Percentiles rank a stretch among this genome's conserved stretches.
These are phyloP conservation scores for Phainopepla nitens DNA, from an alignment of 2,113 vertebrate genomes.

Conservation along the genomic window DNA sequence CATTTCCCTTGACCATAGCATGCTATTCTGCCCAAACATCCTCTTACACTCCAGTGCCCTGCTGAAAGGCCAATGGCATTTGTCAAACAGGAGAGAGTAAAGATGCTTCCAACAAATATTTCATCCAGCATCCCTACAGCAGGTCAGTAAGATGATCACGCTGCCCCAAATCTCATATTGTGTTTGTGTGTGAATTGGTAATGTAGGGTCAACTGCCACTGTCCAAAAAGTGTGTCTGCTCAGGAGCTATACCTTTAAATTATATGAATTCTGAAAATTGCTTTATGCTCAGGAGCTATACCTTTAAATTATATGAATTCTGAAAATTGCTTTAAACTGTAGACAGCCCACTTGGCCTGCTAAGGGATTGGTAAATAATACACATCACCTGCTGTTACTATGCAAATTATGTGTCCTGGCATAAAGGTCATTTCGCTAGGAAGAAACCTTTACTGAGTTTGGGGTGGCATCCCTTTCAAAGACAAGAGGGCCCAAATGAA, in stretches of 20 bases:
- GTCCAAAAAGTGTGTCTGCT: background rate
- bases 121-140: background rate
- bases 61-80: background rate
- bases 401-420: background rate
- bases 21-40: background rate
- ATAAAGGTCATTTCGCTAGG: background rate
- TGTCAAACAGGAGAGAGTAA: background rate
- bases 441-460: background rate
- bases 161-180: background rate
- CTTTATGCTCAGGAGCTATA: background rate
- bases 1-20: background rate
- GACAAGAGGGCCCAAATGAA: background rate
- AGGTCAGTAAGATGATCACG: background rate
- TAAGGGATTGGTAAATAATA: background rate
- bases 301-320: background rate
- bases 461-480: background rate
- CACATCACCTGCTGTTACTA: background rate
- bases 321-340: background rate
- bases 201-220: background rate
- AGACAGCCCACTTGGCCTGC: background rate
- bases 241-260: background rate
- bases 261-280: background rate
- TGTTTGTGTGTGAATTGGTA: background rate
- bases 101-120: background rate
- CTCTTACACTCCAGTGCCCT: background rate